Base-by-base conservation (phyloP, 2,888 invertebrate species). In the Eupithecia inturbata region DNA sequence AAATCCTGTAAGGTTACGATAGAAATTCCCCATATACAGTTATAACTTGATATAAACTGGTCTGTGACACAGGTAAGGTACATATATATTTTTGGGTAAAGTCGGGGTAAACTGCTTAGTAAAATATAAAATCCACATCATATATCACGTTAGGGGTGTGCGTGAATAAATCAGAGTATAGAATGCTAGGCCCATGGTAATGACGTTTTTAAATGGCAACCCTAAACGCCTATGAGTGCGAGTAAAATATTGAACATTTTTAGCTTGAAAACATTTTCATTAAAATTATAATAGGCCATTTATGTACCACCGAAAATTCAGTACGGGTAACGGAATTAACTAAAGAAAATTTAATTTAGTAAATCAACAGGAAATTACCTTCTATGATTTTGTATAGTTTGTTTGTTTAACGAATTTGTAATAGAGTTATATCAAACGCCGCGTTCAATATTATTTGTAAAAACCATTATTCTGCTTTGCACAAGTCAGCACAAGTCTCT, bases 171-270 rank as follows among this genome's bases (percentile, higher is more conserved):
- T 85, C 82, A 83, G 77, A 71, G 75, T 77, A 77, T 76, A 80
- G 82, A 82, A 82, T 82, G 76, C 80, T 78, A 77, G 76, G 68
- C 78, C 79, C 81, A 81, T 85, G 85, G 83, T 85, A 85, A 86
- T 86, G 87, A 86, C 85, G 81, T 83, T 83, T 85, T 85, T 81
- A 87, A 88, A 87, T 82, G 84, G 81, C 83, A 81, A 82, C 83
- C 80, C 81, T 81, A 79, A 82, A 83, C 76, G 73, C 72, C 74
- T 57, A 68, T 36, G 68, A 36, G 31, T 67, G 39, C 19, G 22
- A 9, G 12, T 39, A 49, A 45, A 49, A 64, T 64, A 64, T 64
- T 33, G 33, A 64, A 31, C 64, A 64, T 22, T 36, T 64, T 22
- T 5, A 9, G n/a, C 64, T 36, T 33, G 36, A 64, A 33, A 33